A percentile compares a stretch with the other conserved stretches of the same genome.
Conservation (phyloP, 2,113 vertebrate genomes). For the Chaetorhynchus papuensis region DNA sequence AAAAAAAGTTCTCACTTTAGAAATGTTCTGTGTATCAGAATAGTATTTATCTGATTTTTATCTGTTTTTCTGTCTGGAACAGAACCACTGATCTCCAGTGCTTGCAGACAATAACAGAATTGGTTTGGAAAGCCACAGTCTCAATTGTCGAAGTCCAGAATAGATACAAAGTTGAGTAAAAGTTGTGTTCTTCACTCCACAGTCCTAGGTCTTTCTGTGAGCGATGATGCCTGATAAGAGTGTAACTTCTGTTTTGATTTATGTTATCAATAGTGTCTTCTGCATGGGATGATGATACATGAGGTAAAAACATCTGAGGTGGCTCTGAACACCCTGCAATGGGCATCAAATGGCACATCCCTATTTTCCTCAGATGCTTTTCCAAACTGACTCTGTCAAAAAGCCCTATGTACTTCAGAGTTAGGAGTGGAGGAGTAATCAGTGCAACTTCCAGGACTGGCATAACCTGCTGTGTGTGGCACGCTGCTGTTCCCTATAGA, state of each 20-base stretch:
- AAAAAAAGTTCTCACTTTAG: not conserved
- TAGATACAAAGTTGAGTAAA: not conserved
- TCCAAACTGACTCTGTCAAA: not conserved
- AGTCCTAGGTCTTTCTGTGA: not conserved
- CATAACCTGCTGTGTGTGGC: not conserved
- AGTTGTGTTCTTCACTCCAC: not conserved
- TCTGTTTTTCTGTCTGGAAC: not conserved
- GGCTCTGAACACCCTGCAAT: not conserved
- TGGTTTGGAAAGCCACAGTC: not conserved
- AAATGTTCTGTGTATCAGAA: not conserved
- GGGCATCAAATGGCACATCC: not conserved
- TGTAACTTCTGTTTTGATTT: not conserved
- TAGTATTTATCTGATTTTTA: not conserved
- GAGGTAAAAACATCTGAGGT: not conserved
- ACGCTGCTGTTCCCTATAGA: not conserved
- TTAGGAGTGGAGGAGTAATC: not conserved
- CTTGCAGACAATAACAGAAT: not conserved
- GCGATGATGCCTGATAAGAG: not conserved
- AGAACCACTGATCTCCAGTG: not conserved
- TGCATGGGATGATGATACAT: rapidly evolving
- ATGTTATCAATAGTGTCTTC: not conserved
- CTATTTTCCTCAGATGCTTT: not conserved
- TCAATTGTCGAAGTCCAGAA: not conserved
- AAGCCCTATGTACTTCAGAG: not conserved
- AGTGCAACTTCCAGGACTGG: not conserved